Percentiles rank a stretch among this genome's conserved stretches.
These are phyloP conservation scores for Pyrgilauda ruficollis DNA, from an alignment of 2,113 vertebrate genomes.

Conservation along the genomic window DNA sequence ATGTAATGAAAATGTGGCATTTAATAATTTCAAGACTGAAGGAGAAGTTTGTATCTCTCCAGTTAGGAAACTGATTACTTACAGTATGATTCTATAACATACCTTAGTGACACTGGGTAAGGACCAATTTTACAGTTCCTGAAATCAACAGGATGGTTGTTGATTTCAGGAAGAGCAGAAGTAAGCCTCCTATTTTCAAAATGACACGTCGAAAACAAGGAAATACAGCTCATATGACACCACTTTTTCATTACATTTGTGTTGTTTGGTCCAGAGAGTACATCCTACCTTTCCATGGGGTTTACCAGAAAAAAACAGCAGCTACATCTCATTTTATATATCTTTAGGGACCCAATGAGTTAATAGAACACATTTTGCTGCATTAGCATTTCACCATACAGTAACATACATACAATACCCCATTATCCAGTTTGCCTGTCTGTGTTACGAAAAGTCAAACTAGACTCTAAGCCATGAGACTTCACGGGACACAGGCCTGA, in stretches of 20 bases:
- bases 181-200: background rate
- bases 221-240: background rate
- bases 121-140: background rate
- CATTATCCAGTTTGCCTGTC: background rate
- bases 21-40: background rate
- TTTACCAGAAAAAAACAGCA: background rate
- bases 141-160: background rate
- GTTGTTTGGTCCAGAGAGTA: background rate
- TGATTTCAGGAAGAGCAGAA: background rate
- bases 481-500: background rate
- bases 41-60: background rate
- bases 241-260: background rate
- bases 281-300: background rate
- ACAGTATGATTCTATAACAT: background rate
- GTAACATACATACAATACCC: background rate
- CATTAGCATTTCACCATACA: conserved; percentile 1
- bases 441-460: conserved; percentile 28
- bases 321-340: background rate
- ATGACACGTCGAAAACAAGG: background rate
- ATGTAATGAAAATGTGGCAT: background rate
- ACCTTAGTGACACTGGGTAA: background rate
- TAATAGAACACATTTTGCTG: background rate
- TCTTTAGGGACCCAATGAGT: background rate
- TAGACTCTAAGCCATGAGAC: background rate
- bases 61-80: background rate